Evolutionary conservation across 2,113 vertebrate species (phyloP).

Genomic region (Plecturocebus donacophilus): DNA sequence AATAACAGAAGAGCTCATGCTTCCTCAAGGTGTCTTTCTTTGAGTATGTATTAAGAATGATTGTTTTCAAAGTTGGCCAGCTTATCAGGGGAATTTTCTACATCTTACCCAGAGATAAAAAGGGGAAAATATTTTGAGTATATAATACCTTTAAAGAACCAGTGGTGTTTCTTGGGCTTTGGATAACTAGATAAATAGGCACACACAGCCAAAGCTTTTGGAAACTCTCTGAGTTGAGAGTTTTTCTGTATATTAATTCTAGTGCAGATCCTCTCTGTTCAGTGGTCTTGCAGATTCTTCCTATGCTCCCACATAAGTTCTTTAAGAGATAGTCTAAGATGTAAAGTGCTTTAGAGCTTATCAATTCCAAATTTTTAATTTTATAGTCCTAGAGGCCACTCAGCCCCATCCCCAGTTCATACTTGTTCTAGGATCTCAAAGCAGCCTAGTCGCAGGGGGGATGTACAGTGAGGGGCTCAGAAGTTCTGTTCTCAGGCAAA

Average conservation of each 20-base stretch:
- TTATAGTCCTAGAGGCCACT: not conserved
- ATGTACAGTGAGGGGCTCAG: not conserved
- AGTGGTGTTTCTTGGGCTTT: not conserved
- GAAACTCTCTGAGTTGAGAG: not conserved
- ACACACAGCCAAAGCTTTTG: not conserved
- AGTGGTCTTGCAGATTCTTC: not conserved
- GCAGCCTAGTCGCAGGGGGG: not conserved
- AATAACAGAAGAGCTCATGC: not conserved
- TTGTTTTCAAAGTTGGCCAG: conserved; percentile 23
- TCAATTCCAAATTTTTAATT: not conserved
- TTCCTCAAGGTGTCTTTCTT: conserved; percentile 26
- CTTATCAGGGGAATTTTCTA: not conserved
- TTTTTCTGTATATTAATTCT: not conserved
- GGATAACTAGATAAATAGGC: not conserved
- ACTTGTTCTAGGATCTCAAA: not conserved
- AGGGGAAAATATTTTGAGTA: not conserved
- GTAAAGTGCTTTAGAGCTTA: not conserved
- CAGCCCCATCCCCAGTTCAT: not conserved
- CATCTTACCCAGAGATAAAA: not conserved
- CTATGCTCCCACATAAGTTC: not conserved
- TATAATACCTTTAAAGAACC: not conserved
- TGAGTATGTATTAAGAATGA: not conserved
- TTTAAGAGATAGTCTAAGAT: not conserved
- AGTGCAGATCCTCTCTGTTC: not conserved
- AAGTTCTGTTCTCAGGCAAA: not conserved